These are phyloP conservation scores for Portevinia maculata DNA, from an alignment of 2,888 invertebrate genomes.

Conservation along the genomic window DNA sequence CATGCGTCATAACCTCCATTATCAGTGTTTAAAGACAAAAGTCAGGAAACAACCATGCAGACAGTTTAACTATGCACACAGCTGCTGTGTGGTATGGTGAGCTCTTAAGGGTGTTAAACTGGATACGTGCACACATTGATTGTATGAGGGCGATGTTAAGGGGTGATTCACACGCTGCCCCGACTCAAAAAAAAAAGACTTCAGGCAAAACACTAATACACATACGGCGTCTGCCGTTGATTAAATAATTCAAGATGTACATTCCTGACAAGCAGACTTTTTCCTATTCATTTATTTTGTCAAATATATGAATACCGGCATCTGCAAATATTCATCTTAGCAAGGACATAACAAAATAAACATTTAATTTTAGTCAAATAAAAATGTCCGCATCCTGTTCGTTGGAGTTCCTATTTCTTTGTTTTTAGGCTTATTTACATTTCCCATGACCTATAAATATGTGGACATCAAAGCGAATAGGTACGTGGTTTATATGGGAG, in stretches of 20 bases:
- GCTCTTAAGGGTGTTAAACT: not conserved
- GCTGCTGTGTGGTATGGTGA: conserved; percentile 5
- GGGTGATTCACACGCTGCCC: not conserved
- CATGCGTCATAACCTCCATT: conserved; percentile 26
- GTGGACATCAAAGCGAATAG: not conserved
- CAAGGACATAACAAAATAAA: not conserved
- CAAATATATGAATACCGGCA: too few relatives aligned
- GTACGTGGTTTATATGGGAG: not conserved
- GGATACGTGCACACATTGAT: not conserved
- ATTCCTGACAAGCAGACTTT: not conserved
- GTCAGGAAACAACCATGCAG: not conserved
- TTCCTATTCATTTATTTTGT: not conserved
- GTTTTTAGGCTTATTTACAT: not conserved
- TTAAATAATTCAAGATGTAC: not conserved
- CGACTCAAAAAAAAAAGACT: not conserved
- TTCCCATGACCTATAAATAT: conserved; percentile 2
- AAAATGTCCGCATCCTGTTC: not conserved
- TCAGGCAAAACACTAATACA: not conserved
- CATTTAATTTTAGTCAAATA: not conserved
- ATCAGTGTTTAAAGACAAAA: conserved; percentile 1
- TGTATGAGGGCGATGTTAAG: too few relatives aligned
- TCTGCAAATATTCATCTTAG: not conserved
- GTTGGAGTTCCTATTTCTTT: not conserved
- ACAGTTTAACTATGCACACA: conserved; percentile 11
- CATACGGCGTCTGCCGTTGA: not conserved